Percentiles rank a stretch among this genome's conserved stretches.
These are phyloP conservation scores for Dascillus cervinus DNA, from an alignment of 2,888 invertebrate genomes.

Conservation along the genomic window DNA sequence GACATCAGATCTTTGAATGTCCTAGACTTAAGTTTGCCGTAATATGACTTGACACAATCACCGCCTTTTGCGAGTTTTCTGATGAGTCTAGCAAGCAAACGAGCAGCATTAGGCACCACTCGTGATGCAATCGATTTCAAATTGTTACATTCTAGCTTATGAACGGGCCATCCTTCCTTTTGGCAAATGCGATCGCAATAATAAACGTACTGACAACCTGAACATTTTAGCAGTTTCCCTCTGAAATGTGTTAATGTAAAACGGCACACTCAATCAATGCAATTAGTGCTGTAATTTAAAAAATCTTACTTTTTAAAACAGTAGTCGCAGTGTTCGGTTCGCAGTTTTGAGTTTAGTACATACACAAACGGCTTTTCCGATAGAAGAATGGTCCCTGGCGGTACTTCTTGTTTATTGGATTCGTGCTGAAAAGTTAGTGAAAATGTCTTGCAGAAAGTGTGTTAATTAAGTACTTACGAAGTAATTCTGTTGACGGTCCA, in stretches of 20 bases:
- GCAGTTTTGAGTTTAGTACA: slow-evolving; percentile 61
- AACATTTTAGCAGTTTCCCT: slow-evolving; percentile 68
- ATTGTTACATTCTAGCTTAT: slow-evolving; percentile 76
- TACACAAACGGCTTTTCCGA: slow-evolving; percentile 70
- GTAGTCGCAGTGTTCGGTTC: slow-evolving; percentile 65
- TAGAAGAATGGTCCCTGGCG: slow-evolving; percentile 63
- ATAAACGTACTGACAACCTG: slow-evolving; percentile 72
- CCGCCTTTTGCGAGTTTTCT: slow-evolving; percentile 63
- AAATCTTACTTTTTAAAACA: slow-evolving; percentile 62
- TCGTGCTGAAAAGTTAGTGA: no score
- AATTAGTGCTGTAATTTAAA: no score
- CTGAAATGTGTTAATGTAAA: slow-evolving; percentile 46
- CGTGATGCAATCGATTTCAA: slow-evolving; percentile 65
- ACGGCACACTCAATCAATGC: slow-evolving; percentile 2
- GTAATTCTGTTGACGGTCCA: no score
- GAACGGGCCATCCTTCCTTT: slow-evolving; percentile 70
- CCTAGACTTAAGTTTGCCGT: slow-evolving; percentile 60
- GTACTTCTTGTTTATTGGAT: no score
- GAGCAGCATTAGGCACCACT: slow-evolving; percentile 72
- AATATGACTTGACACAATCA: slow-evolving; percentile 57
- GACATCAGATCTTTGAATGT: slow-evolving; percentile 85
- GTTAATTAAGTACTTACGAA: no score
- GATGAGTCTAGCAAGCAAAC: slow-evolving; percentile 70
- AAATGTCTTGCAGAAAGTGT: no score
- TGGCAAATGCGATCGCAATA: slow-evolving; percentile 81